A percentile compares a stretch with the other conserved stretches of the same genome.
Conservation (phyloP, 2,888 invertebrate genomes). For the Lasioglossum villosulum region DNA sequence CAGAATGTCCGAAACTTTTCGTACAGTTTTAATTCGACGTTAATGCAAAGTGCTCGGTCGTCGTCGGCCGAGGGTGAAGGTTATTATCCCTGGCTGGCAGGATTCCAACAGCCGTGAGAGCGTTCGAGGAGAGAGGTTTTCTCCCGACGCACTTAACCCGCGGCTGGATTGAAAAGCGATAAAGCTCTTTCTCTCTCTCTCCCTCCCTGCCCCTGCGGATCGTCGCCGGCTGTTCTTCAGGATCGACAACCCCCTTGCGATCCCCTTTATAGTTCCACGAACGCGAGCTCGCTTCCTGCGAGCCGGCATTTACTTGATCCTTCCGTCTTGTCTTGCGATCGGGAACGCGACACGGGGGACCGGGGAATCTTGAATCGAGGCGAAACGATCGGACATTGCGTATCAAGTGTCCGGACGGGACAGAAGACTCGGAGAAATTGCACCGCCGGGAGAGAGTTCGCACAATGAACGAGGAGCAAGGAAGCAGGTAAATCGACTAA, state of each 20-base stretch:
- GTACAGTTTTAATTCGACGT: conserved; percentile 70
- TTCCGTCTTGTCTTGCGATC: background rate
- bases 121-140: conserved; percentile 63
- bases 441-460: background rate
- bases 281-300: background rate
- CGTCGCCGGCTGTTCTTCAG: background rate
- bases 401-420: background rate
- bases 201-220: background rate
- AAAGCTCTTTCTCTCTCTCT: conserved; percentile 38
- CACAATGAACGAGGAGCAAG: background rate
- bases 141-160: conserved; percentile 73
- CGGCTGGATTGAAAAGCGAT: conserved; percentile 71
- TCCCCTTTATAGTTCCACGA: conserved; percentile 19
- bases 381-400: background rate
- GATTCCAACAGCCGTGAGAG: conserved; percentile 73
- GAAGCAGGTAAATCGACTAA: background rate
- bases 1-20: conserved; percentile 36
- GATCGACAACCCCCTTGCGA: conserved; percentile 14
- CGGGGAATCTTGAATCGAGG: background rate
- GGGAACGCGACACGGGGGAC: background rate
- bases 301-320: conserved; percentile 20
- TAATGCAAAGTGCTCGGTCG: conserved; percentile 70
- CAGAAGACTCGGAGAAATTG: background rate
- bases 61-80: conserved; percentile 74
- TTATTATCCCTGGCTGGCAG: conserved; percentile 79